phyloP scores from a whole-genome alignment of 2,113 vertebrate genomes.

The Salvator merianae region DNA sequence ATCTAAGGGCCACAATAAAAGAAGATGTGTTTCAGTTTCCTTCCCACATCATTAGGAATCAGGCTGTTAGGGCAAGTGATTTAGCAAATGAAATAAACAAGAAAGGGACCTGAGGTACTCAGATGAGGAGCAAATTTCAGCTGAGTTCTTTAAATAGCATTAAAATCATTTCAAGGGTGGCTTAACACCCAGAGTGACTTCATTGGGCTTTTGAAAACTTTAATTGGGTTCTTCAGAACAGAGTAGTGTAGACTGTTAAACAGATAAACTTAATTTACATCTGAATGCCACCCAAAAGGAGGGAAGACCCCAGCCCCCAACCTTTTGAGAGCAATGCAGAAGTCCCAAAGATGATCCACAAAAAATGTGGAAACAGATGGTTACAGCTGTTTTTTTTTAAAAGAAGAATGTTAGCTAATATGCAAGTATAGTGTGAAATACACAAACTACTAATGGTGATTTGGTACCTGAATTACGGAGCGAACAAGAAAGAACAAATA shows the following conservation, averaged over 20 bases:
- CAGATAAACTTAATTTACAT: background rate
- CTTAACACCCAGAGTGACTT: slow-evolving; percentile 14
- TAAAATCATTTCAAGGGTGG: slow-evolving; percentile 27
- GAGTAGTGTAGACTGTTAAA: background rate
- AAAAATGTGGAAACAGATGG: too few species aligned
- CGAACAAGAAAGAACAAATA: too few species aligned
- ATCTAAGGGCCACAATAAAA: slow-evolving; percentile 4
- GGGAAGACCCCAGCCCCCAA: background rate
- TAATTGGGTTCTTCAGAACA: slow-evolving; percentile 10
- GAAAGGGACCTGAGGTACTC: slow-evolving; percentile 7
- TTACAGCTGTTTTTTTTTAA: too few species aligned
- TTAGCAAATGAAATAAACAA: slow-evolving; percentile 30
- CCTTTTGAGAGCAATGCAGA: background rate
- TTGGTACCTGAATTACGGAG: too few species aligned
- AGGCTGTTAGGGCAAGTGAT: background rate
- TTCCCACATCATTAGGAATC: slow-evolving; percentile 2
- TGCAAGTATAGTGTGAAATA: too few species aligned
- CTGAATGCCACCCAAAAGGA: background rate
- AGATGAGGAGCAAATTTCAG: slow-evolving; percentile 29
- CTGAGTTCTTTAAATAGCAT: slow-evolving; percentile 10
- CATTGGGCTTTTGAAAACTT: slow-evolving; percentile 14
- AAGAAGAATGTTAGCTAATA: too few species aligned
- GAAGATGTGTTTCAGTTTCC: background rate
- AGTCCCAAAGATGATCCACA: background rate
- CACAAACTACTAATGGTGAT: too few species aligned